phyloP scores from a whole-genome alignment of 2,888 invertebrate species.

The Anticlea derivata region DNA sequence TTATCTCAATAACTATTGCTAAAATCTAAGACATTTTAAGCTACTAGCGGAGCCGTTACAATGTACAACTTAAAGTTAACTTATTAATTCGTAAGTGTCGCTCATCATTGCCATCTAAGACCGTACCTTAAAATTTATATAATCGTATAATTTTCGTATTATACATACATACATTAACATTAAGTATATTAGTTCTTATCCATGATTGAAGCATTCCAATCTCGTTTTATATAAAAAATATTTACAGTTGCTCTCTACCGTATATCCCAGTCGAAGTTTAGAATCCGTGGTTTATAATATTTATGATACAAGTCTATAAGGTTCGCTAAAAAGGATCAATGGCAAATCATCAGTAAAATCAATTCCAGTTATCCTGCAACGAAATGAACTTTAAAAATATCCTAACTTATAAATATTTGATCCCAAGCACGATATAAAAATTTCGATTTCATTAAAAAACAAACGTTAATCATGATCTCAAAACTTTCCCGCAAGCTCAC shows the following conservation, averaged over 20 bases:
- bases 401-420: constrained; percentile 78
- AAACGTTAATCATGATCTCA: constrained; percentile 45
- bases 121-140: constrained; percentile 39
- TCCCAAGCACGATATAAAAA: constrained; percentile 79
- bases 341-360: constrained; percentile 40
- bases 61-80: too few relatives aligned
- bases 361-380: constrained; percentile 34
- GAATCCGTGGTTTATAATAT: constrained; percentile 63
- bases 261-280: constrained; percentile 61
- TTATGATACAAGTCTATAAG: constrained; percentile 58
- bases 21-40: too few relatives aligned
- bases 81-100: constrained; percentile 7
- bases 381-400: constrained; percentile 42
- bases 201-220: constrained; percentile 54
- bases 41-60: too few relatives aligned
- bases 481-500: constrained; percentile 57
- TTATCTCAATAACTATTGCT: background rate
- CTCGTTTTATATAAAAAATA: constrained; percentile 57
- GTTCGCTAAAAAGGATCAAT: constrained; percentile 42
- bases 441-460: constrained; percentile 36
- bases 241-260: constrained; percentile 58
- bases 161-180: constrained; percentile 57
- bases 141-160: constrained; percentile 38
- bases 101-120: constrained; percentile 45
- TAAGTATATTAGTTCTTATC: constrained; percentile 50